Conservation (phyloP, 2,797 vertebrate genomes). For the Chanos chanos region DNA sequence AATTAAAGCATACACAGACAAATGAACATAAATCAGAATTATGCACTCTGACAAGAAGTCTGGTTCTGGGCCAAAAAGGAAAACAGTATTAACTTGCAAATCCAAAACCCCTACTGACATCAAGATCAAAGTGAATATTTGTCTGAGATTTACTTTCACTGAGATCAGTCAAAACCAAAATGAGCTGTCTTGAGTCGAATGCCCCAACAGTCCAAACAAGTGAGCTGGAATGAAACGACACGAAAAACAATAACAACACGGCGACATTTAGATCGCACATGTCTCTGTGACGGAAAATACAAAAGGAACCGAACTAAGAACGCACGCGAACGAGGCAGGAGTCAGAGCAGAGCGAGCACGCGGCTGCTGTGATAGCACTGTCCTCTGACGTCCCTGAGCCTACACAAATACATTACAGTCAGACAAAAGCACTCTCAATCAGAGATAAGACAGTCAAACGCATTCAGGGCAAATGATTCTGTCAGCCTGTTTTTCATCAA, state of each 20-base stretch:
- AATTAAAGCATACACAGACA: no score
- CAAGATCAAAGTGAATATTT: no score
- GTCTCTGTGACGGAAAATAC: slow-evolving; percentile 18
- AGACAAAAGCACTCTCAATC: slow-evolving; percentile 27
- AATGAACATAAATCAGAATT: no score
- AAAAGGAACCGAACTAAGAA: slow-evolving; percentile 27
- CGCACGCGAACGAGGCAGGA: slow-evolving; percentile 19
- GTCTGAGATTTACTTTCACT: no score
- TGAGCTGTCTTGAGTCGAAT: background rate
- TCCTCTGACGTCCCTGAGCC: slow-evolving; percentile 13
- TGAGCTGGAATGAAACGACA: no score
- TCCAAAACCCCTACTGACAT: no score
- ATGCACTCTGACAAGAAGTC: no score
- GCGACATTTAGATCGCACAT: slow-evolving; percentile 2
- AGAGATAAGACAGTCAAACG: slow-evolving; percentile 35
- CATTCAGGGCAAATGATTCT: background rate
- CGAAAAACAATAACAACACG: slow-evolving; percentile 11
- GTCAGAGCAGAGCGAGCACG: slow-evolving; percentile 22
- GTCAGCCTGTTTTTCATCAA: slow-evolving; percentile 24
- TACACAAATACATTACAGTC: slow-evolving; percentile 47
- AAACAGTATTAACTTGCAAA: no score
- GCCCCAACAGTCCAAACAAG: background rate
- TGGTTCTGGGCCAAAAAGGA: no score
- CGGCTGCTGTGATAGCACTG: slow-evolving; percentile 27
- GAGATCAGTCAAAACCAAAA: no score